Evolutionary conservation across 2,888 invertebrate genomes (phyloP).

Genomic region (Dascillus cervinus): DNA sequence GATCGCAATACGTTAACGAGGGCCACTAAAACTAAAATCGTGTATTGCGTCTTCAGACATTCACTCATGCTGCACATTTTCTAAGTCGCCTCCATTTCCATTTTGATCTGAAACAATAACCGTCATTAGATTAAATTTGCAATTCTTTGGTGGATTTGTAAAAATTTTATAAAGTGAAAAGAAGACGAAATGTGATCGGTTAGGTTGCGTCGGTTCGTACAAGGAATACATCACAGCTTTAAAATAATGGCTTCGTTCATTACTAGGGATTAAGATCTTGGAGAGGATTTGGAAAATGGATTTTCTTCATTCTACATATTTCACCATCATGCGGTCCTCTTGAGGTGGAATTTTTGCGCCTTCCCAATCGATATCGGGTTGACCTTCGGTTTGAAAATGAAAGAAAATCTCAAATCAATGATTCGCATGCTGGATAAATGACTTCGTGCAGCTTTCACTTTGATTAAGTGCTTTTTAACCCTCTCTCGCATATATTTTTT

Average conservation of each 20-base stretch:
- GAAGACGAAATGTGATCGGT: constrained; percentile 14
- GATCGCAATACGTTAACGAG: constrained; percentile 35
- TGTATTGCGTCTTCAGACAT: constrained; percentile 14
- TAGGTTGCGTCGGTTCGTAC: constrained; percentile 12
- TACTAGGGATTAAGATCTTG: constrained; percentile 17
- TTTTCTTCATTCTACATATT: constrained; percentile 11
- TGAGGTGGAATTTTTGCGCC: too few relatives aligned
- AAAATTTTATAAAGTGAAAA: constrained; percentile 10
- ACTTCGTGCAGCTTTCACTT: constrained; percentile 12
- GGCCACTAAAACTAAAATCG: constrained; percentile 15
- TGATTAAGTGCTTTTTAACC: constrained; percentile 12
- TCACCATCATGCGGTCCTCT: constrained; percentile 5
- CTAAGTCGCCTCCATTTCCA: too few relatives aligned
- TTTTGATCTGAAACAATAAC: too few relatives aligned
- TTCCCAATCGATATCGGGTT: too few relatives aligned
- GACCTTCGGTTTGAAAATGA: too few relatives aligned
- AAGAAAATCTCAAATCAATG: constrained; percentile 17
- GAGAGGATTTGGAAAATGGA: constrained; percentile 16
- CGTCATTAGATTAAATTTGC: constrained; percentile 2
- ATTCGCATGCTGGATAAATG: constrained; percentile 16
- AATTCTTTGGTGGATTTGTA: constrained; percentile 2
- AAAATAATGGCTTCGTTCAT: constrained; percentile 18
- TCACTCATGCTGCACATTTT: constrained; percentile 15
- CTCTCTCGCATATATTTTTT: too few relatives aligned
- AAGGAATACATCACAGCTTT: constrained; percentile 17